Percentiles rank a stretch among this genome's conserved stretches.
Evolutionary conservation across 2,113 vertebrate species (phyloP).

Genomic region (Corythoichthys haematopterus): DNA sequence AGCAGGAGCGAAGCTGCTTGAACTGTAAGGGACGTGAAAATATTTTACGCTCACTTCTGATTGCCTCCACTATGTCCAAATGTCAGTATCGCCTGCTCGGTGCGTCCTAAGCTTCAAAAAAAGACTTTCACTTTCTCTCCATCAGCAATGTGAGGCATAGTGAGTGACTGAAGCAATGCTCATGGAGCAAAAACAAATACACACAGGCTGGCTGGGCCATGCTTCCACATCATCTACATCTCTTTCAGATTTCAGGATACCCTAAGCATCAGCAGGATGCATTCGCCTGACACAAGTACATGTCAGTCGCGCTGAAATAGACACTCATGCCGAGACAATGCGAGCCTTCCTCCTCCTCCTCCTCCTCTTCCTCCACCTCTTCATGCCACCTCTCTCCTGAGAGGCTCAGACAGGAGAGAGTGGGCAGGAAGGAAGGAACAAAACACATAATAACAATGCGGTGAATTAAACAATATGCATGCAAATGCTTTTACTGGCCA

Average conservation of each 20-base stretch:
- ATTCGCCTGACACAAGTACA: slow-evolving; percentile 66
- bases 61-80: slow-evolving; percentile 45
- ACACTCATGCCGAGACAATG: slow-evolving; percentile 57
- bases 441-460: slow-evolving; percentile 25
- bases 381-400: slow-evolving; percentile 46
- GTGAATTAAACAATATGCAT: slow-evolving; percentile 50
- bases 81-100: slow-evolving; percentile 54
- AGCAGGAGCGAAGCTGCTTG: slow-evolving; percentile 52
- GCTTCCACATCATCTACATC: slow-evolving; percentile 66
- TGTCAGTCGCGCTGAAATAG: slow-evolving; percentile 63
- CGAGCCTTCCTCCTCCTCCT: slow-evolving; percentile 44
- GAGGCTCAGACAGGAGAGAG: slow-evolving; percentile 41
- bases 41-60: not conserved
- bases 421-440: slow-evolving; percentile 35
- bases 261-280: slow-evolving; percentile 67
- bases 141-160: slow-evolving; percentile 56
- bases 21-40: slow-evolving; percentile 29
- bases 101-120: slow-evolving; percentile 18
- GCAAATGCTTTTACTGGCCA: slow-evolving; percentile 20
- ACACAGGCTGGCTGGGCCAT: slow-evolving; percentile 34
- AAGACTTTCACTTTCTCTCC: slow-evolving; percentile 13
- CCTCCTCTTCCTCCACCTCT: slow-evolving; percentile 9
- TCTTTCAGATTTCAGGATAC: slow-evolving; percentile 59
- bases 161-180: slow-evolving; percentile 51
- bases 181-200: slow-evolving; percentile 60